phyloP scores from a whole-genome alignment of 2,888 invertebrate genomes.

The Galeopsomyia nigrocyanea region DNA sequence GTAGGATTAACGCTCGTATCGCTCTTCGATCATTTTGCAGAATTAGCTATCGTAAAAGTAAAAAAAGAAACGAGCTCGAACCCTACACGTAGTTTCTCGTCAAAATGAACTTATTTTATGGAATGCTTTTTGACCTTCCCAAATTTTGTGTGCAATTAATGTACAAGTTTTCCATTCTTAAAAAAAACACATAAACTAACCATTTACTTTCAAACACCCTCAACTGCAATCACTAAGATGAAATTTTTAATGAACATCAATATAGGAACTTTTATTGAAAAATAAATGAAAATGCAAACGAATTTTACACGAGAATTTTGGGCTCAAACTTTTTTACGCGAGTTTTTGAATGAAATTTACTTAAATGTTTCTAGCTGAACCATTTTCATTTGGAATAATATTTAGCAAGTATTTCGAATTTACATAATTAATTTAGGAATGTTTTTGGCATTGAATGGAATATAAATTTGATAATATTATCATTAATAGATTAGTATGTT shows the following conservation, averaged over 20 bases:
- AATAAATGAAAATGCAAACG: conserved; percentile 16
- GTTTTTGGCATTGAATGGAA: too few relatives aligned
- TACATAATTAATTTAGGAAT: too few relatives aligned
- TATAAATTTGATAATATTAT: too few relatives aligned
- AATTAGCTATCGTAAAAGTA: conserved; percentile 57
- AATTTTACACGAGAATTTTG: conserved; percentile 40
- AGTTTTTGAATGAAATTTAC: conserved; percentile 36
- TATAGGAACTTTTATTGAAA: conserved; percentile 9
- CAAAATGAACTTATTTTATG: conserved; percentile 36
- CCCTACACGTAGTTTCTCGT: conserved; percentile 39
- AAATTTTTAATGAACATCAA: background rate
- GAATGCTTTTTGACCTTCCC: conserved; percentile 19
- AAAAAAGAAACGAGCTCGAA: conserved; percentile 55
- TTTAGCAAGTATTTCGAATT: too few relatives aligned
- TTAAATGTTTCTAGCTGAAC: too few relatives aligned
- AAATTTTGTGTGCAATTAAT: conserved; percentile 10
- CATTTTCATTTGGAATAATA: too few relatives aligned
- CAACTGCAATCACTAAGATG: background rate
- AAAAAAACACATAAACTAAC: conserved; percentile 4
- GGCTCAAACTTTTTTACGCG: conserved; percentile 24
- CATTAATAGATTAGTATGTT: too few relatives aligned
- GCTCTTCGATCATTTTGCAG: conserved; percentile 48
- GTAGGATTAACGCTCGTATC: conserved; percentile 61
- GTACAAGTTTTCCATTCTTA: conserved; percentile 9
- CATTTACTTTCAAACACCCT: background rate